Base-by-base conservation (phyloP, 2,113 vertebrate species). In the Rhynchomys soricoides region DNA sequence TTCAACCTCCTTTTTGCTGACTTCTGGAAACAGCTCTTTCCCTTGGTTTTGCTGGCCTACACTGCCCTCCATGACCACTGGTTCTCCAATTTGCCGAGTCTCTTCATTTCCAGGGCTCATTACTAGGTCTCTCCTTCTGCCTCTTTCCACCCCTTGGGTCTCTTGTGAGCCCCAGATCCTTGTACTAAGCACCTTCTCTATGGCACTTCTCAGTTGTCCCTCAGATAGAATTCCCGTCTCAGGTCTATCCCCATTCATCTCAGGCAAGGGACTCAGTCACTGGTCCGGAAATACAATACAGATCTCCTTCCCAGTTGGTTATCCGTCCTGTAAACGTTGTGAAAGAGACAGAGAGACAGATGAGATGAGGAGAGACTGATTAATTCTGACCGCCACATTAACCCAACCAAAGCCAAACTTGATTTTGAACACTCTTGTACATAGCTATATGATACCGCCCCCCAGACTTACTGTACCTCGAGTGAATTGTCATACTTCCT, bases 1-100 rank as follows among this genome's bases (percentile, higher is more conserved):
- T 96, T 70, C 7, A 68, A 59, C 57, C 75, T 77, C 64, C 29
- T 93, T 71, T 50, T 96, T 85, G 95, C 86, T 96, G 90, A 94
- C 79, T 95, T 81, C 17, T 85, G 74, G 90, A 95, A 95, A 94
- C 52, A 93, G n/a, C 40, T 34, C 19, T 94, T 94, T 66, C 24
- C 52, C 29, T 82, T 91, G 89, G 82, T 15, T 90, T 91, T 12
- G 1, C 26, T 82, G 86, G 31, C 45, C 71, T 68, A 50, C 37
- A 52, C 24, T 90, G 24, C 37, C 31, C 68, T 43, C n/a, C 29
- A 1, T 62, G 57, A 52, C 52, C 86, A 70, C 43, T 9, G 57
- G 92, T 86, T 73, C 79, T 96, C 43, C n/a, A 1, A 2, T n/a
- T 90, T 73, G 57, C 78, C 11, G 19, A 13, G 1, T 66, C 59